These are phyloP conservation scores for Oncorhynchus kisutch DNA, from an alignment of 2,113 vertebrate genomes.

Conservation along the genomic window DNA sequence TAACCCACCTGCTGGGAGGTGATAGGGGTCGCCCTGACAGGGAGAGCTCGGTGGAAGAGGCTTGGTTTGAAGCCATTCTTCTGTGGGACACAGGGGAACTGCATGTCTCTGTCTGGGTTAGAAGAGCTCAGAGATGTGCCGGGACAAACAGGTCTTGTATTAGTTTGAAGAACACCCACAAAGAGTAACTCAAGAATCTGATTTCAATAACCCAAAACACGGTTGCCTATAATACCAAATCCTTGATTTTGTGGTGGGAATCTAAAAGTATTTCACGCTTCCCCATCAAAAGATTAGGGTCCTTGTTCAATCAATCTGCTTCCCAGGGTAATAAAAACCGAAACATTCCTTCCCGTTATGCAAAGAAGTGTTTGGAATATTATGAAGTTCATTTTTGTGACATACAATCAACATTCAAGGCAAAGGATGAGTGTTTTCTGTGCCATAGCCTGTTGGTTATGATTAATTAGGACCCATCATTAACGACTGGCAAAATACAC, in stretches of 20 bases:
- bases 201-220: slow-evolving; percentile 2
- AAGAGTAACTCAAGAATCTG: background rate
- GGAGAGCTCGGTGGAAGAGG: background rate
- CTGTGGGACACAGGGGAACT: slow-evolving; percentile 1
- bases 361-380: background rate
- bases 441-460: background rate
- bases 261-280: background rate
- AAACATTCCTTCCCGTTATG: background rate
- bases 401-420: background rate
- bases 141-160: background rate
- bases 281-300: background rate
- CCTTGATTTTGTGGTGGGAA: background rate
- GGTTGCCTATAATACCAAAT: background rate
- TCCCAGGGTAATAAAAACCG: background rate
- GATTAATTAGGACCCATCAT: background rate
- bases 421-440: no score
- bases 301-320: background rate
- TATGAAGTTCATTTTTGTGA: background rate
- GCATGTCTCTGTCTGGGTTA: background rate
- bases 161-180: background rate
- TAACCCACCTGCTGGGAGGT: background rate
- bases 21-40: background rate
- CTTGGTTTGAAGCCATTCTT: background rate
- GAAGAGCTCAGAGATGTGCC: background rate
- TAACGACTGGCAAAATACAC: background rate